These are phyloP conservation scores for Synanthedon andrenaeformis DNA, from an alignment of 2,888 invertebrate species.

Conservation along the genomic window DNA sequence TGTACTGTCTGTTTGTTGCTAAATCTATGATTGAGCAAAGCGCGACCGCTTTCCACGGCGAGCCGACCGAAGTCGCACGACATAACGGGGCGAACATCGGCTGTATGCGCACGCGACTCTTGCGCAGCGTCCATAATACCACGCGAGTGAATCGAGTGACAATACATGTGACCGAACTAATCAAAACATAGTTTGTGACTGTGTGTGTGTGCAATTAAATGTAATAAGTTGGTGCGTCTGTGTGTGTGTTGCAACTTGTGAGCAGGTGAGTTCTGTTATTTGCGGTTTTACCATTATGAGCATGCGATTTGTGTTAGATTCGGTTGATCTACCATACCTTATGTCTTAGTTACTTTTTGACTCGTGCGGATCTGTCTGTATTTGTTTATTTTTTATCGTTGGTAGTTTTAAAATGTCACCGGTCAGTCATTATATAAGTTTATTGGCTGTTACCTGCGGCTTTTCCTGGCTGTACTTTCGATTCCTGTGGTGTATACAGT, in stretches of 20 bases:
- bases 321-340: constrained; percentile 11
- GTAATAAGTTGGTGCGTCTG: not conserved
- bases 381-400: too few species aligned
- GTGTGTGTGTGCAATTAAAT: constrained; percentile 5
- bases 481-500: too few species aligned
- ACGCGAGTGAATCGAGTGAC: constrained; percentile 15
- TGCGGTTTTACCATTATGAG: constrained; percentile 6
- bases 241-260: not conserved
- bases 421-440: too few species aligned
- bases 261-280: constrained; percentile 14
- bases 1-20: not conserved
- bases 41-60: constrained; percentile 43
- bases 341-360: too few species aligned
- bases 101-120: constrained; percentile 21
- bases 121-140: constrained; percentile 5
- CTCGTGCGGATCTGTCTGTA: too few species aligned
- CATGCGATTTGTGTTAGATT: constrained; percentile 17
- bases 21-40: constrained; percentile 27
- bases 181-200: constrained; percentile 4
- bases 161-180: constrained; percentile 3
- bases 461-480: too few species aligned
- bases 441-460: too few species aligned
- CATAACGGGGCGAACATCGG: constrained; percentile 14
- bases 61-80: constrained; percentile 35
- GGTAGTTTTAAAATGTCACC: too few species aligned